Conservation (phyloP, 92 coral and sea anemone genomes). For the Zoanthus gigantus region DNA sequence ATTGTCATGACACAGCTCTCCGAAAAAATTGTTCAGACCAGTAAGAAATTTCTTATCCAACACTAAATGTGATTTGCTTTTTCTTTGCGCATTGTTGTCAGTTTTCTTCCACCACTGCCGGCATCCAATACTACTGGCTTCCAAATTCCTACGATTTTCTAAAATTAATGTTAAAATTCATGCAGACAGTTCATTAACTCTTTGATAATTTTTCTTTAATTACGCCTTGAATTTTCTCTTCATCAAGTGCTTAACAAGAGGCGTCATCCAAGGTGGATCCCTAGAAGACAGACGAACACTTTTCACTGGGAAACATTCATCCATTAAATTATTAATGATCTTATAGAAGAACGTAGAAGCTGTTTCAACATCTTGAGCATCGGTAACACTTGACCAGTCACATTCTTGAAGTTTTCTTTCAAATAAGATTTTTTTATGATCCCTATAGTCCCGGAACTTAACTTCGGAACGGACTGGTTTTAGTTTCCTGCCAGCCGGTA, state of each 20-base stretch:
- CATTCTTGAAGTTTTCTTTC: too few relatives aligned
- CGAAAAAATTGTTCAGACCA: neutral
- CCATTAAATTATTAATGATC: conserved; percentile 33
- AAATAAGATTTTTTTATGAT: conserved; percentile 12
- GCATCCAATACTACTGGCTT: neutral
- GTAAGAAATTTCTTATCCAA: conserved; percentile 11
- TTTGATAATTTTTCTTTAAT: neutral
- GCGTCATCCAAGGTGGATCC: too few relatives aligned
- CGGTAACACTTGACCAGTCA: conserved; percentile 1
- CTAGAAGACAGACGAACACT: conserved; percentile 18
- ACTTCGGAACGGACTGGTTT: conserved; percentile 31
- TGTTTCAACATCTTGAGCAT: conserved; percentile 25
- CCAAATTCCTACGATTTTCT: neutral
- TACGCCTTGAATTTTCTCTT: conserved; percentile 12
- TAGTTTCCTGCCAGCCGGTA: conserved; percentile 32
- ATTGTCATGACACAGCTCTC: conserved; percentile 11
- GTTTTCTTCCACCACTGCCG: too few relatives aligned
- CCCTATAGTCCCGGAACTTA: conserved; percentile 29
- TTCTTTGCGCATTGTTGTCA: neutral
- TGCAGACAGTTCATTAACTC: conserved; percentile 2
- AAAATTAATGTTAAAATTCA: neutral
- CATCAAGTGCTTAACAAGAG: too few relatives aligned
- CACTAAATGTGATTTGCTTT: conserved; percentile 18
- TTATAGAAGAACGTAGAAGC: conserved; percentile 18
- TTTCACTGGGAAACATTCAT: conserved; percentile 35